Conservation (phyloP, 2,888 invertebrate genomes). For the Eugnorisma glareosa region DNA sequence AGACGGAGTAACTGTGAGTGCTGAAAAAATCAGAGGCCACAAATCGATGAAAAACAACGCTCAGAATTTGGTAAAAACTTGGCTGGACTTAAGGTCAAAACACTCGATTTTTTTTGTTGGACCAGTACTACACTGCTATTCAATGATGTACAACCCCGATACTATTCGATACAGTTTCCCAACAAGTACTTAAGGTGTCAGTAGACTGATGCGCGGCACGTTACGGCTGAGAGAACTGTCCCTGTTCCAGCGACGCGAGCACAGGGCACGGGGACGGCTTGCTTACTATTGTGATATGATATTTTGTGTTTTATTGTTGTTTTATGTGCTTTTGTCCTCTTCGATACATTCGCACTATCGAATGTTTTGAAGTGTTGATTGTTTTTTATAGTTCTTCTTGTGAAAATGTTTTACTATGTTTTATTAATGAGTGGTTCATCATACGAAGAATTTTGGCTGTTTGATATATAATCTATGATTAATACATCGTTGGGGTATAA, state of each 20-base stretch:
- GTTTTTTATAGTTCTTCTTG: neutral
- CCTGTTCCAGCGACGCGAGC: neutral
- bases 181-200: no score
- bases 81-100: no score
- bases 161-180: no score
- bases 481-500: neutral
- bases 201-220: neutral
- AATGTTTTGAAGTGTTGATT: constrained; percentile 13
- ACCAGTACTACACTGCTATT: no score
- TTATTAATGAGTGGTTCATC: constrained; percentile 1
- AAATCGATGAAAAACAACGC: no score
- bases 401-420: constrained; percentile 9
- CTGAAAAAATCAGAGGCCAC: no score
- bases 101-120: no score
- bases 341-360: constrained; percentile 7
- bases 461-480: neutral
- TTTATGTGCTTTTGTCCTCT: constrained; percentile 12
- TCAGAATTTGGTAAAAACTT: no score
- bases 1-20: no score
- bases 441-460: constrained; percentile 36
- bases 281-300: constrained; percentile 17
- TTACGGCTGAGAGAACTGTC: constrained; percentile 3
- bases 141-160: no score
- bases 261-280: constrained; percentile 34
- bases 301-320: constrained; percentile 46